Evolutionary conservation across 1,140 invertebrate species (phyloP).

Genomic region (Piezodorus guildinii): DNA sequence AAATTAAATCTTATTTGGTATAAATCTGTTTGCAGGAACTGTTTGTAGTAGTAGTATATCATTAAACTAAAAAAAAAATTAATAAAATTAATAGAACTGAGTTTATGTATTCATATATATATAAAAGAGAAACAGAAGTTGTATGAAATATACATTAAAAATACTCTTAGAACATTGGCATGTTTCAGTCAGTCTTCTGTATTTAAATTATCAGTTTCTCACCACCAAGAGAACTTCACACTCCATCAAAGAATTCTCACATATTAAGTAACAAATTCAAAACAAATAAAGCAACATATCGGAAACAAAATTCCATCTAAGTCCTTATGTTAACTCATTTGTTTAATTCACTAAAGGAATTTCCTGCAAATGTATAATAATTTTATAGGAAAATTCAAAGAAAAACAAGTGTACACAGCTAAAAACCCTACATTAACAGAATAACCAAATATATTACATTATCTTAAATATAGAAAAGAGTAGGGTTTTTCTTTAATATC

Average conservation of each 20-base stretch:
- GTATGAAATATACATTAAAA: conserved; percentile 25
- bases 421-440: not conserved
- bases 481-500: conserved; percentile 10
- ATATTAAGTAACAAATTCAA: not conserved
- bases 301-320: not conserved
- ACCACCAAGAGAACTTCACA: conserved; percentile 11
- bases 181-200: conserved; percentile 29
- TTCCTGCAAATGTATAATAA: conserved; percentile 1
- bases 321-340: not conserved
- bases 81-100: conserved; percentile 1
- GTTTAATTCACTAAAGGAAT: not conserved
- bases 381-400: conserved; percentile 12
- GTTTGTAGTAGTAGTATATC: conserved; percentile 27
- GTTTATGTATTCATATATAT: conserved; percentile 15
- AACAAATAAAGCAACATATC: conserved; percentile 10
- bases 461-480: conserved; percentile 4
- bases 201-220: conserved; percentile 24
- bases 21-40: conserved; percentile 29
- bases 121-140: conserved; percentile 25
- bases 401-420: conserved; percentile 5
- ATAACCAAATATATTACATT: conserved; percentile 1
- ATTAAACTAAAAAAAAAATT: conserved; percentile 15
- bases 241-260: not conserved
- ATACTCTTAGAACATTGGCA: conserved; percentile 29
- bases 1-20: conserved; percentile 27